phyloP scores from a whole-genome alignment of 2,113 vertebrate genomes.

The Corvus hawaiiensis region DNA sequence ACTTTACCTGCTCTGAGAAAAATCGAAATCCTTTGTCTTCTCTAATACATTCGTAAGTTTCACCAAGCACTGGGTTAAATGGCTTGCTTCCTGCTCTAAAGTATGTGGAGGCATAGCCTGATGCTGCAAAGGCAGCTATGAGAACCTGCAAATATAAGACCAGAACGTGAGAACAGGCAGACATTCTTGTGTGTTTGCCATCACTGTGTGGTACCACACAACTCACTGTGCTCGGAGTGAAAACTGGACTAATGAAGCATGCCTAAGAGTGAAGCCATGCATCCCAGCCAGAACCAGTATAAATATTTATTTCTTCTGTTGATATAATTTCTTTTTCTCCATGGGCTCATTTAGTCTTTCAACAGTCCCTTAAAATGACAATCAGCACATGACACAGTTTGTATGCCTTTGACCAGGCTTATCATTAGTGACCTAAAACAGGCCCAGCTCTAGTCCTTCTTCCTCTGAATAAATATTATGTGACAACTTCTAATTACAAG shows the following conservation, averaged over 20 bases:
- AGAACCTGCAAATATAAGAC: slow-evolving; percentile 81
- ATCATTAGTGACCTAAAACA: background rate
- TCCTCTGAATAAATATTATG: background rate
- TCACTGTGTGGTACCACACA: background rate
- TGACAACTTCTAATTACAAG: background rate
- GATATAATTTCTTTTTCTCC: background rate
- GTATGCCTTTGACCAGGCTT: background rate
- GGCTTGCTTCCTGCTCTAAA: slow-evolving; percentile 99
- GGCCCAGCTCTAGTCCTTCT: background rate
- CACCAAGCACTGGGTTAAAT: slow-evolving; percentile 97
- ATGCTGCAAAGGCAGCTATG: slow-evolving; percentile 95
- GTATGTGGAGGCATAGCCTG: slow-evolving; percentile 96
- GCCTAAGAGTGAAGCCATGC: background rate
- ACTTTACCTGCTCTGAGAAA: slow-evolving; percentile 92
- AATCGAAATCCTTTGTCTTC: slow-evolving; percentile 99
- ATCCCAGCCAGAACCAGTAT: background rate
- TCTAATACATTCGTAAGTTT: slow-evolving; percentile 96
- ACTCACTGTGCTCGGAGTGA: background rate
- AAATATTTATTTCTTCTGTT: background rate
- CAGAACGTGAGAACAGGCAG: background rate
- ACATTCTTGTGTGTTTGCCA: background rate
- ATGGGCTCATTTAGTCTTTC: background rate
- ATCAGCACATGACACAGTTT: background rate
- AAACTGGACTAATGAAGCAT: background rate
- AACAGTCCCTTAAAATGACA: background rate